Conservation (phyloP, 2,888 invertebrate genomes). For the Hylaea fasciaria region DNA sequence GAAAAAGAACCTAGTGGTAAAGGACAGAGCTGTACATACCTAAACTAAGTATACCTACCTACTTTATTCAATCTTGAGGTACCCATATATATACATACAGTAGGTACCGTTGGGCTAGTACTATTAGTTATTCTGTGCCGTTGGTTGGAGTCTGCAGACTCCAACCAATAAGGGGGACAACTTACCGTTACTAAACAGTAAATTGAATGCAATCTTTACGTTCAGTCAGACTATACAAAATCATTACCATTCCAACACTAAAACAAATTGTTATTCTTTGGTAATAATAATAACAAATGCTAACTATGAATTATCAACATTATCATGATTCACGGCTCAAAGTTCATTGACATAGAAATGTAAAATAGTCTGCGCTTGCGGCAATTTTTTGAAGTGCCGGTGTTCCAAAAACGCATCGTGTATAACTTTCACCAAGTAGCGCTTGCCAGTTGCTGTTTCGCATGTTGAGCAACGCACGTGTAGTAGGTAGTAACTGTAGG, state of each 20-base stretch:
- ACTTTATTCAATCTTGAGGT: constrained; percentile 4
- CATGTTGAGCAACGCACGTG: constrained; percentile 46
- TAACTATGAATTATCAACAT: constrained; percentile 15
- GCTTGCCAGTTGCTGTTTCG: constrained; percentile 49
- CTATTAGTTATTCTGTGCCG: too few relatives aligned
- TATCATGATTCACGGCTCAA: constrained; percentile 9
- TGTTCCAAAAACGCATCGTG: constrained; percentile 51
- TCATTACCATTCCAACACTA: constrained; percentile 22
- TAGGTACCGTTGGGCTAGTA: too few relatives aligned
- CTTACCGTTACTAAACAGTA: constrained; percentile 45
- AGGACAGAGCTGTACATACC: too few relatives aligned
- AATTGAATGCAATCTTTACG: constrained; percentile 35
- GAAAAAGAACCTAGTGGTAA: too few relatives aligned
- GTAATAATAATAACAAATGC: constrained; percentile 23
- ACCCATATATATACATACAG: constrained; percentile 19
- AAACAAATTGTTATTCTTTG: constrained; percentile 14
- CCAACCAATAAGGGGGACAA: constrained; percentile 47
- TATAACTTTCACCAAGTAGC: constrained; percentile 59
- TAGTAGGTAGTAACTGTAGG: constrained; percentile 10
- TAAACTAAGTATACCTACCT: too few relatives aligned
- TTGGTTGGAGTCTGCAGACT: constrained; percentile 41
- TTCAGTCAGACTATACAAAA: constrained; percentile 24
- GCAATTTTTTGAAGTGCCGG: constrained; percentile 30
- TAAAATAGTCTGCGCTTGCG: constrained; percentile 23
- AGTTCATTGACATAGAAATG: constrained; percentile 29